A percentile compares a stretch with the other conserved stretches of the same genome.
These are phyloP conservation scores for Prionace glauca DNA, from an alignment of 2,797 vertebrate species.

Conservation along the genomic window DNA sequence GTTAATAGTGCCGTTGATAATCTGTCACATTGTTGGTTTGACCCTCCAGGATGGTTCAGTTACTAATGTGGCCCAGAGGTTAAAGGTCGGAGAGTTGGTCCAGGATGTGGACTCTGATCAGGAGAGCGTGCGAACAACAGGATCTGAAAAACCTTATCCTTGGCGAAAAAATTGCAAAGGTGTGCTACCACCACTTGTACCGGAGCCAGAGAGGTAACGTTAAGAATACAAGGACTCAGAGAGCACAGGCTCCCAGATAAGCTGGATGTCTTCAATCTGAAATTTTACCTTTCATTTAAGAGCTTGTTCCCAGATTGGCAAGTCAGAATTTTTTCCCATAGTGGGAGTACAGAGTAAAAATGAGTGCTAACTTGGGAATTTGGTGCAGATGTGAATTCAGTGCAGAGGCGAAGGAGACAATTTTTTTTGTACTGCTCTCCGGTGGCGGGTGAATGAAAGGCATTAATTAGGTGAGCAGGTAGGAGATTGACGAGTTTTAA, in stretches of 20 bases:
- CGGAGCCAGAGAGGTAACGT: constrained; percentile 56
- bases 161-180: constrained; percentile 53
- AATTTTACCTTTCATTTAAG: neutral
- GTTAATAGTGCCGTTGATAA: neutral
- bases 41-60: constrained; percentile 66
- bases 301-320: neutral
- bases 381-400: too few relatives aligned
- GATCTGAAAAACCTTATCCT: constrained; percentile 53
- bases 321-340: neutral
- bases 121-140: constrained; percentile 63
- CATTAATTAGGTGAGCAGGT: too few relatives aligned
- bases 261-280: neutral
- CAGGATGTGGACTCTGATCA: constrained; percentile 71
- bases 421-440: too few relatives aligned
- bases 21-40: neutral
- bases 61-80: constrained; percentile 59
- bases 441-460: too few relatives aligned
- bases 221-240: neutral
- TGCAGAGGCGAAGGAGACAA: too few relatives aligned
- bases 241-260: neutral
- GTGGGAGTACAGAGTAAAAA: too few relatives aligned
- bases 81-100: constrained; percentile 52
- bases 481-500: too few relatives aligned
- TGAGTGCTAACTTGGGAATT: too few relatives aligned
- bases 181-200: constrained; percentile 68